Evolutionary conservation across 2,888 invertebrate species (phyloP).

Genomic region (Eilema sororculum): DNA sequence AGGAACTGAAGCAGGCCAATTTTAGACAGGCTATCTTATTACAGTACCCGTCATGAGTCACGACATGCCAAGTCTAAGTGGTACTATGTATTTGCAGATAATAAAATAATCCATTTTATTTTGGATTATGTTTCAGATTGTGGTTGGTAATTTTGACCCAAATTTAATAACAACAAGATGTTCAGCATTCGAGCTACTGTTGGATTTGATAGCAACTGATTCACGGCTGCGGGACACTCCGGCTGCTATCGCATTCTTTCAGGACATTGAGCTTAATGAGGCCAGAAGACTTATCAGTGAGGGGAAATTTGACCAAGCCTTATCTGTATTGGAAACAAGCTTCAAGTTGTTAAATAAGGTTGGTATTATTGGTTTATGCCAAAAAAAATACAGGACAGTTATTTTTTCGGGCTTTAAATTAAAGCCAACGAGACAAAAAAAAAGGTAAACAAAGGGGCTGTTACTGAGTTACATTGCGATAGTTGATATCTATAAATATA

Average conservation of each 20-base stretch:
- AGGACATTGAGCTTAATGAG: constrained; percentile 88
- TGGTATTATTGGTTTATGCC: constrained; percentile 30
- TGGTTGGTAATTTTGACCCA: constrained; percentile 91
- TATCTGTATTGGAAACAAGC: constrained; percentile 89
- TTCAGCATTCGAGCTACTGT: constrained; percentile 88
- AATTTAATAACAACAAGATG: constrained; percentile 89
- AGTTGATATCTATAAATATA: too few relatives aligned
- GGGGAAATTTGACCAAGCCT: constrained; percentile 88
- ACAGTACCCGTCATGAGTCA: too few relatives aligned
- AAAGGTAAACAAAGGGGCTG: too few relatives aligned
- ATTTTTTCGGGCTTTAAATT: too few relatives aligned
- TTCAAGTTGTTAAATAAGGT: constrained; percentile 88
- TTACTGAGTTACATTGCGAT: too few relatives aligned
- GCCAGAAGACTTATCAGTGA: constrained; percentile 88
- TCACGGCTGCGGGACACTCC: constrained; percentile 86
- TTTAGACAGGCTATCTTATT: neutral
- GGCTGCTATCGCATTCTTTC: constrained; percentile 88
- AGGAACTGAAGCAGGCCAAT: neutral
- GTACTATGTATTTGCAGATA: too few relatives aligned
- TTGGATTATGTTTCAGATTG: constrained; percentile 71
- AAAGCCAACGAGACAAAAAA: too few relatives aligned
- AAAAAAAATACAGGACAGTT: too few relatives aligned
- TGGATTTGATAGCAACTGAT: constrained; percentile 86
- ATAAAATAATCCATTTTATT: neutral
- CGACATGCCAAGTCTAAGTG: too few relatives aligned